Evolutionary conservation across 2,888 invertebrate species (phyloP).

Genomic region (Oxyteleia sp.): DNA sequence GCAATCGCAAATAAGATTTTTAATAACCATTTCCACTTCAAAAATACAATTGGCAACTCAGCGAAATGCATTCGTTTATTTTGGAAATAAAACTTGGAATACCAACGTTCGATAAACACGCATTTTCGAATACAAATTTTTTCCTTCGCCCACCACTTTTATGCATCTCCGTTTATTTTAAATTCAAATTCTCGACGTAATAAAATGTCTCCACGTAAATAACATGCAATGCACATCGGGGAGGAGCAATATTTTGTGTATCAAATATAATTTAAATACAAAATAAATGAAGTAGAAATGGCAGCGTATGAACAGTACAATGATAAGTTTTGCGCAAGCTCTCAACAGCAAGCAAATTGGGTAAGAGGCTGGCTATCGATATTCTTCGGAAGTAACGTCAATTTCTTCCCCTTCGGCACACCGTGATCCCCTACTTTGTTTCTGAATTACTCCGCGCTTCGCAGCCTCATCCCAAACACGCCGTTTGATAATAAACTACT

Average conservation of each 20-base stretch:
- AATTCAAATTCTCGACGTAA: conserved; percentile 20
- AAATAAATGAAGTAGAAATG: background rate
- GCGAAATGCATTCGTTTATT: background rate
- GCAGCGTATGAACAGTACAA: background rate
- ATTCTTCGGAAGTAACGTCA: conserved; percentile 75
- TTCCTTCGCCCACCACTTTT: conserved; percentile 10
- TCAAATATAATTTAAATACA: conserved; percentile 13
- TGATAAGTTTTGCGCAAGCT: conserved; percentile 11
- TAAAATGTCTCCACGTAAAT: conserved; percentile 20
- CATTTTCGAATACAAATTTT: background rate
- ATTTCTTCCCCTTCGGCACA: conserved; percentile 67
- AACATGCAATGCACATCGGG: conserved; percentile 8
- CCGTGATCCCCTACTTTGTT: conserved; percentile 48
- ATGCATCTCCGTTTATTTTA: conserved; percentile 8
- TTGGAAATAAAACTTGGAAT: background rate
- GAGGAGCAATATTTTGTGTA: conserved; percentile 14
- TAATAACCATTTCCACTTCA: conserved; percentile 5
- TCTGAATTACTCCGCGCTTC: conserved; percentile 32
- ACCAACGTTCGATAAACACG: background rate
- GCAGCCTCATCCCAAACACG: conserved; percentile 64
- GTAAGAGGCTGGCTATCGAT: conserved; percentile 70
- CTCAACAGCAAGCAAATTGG: background rate
- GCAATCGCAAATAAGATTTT: conserved; percentile 20
- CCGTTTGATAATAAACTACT: conserved; percentile 78
- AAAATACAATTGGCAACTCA: conserved; percentile 3